Conservation (phyloP, 2,888 invertebrate species). For the Lumbricus terrestris region DNA sequence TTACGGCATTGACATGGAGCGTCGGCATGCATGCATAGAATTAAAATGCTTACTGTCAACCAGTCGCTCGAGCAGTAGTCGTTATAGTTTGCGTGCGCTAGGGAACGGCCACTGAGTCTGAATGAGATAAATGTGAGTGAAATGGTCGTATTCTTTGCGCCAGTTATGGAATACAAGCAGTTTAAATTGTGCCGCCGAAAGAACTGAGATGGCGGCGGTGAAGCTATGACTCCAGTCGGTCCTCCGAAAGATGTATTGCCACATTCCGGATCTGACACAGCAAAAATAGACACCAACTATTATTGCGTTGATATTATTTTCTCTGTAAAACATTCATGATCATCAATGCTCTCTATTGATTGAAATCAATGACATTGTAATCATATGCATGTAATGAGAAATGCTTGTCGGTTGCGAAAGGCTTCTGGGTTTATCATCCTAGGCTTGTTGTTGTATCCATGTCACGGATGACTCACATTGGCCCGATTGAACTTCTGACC, state of each 20-base stretch:
- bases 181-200: not conserved
- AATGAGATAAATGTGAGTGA: not conserved
- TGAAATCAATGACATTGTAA: no score
- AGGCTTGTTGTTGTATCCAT: no score
- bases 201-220: not conserved
- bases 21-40: not conserved
- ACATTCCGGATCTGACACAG: not conserved
- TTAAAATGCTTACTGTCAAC: not conserved
- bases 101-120: not conserved
- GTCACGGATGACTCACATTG: no score
- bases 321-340: no score
- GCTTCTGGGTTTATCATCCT: no score
- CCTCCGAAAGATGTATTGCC: not conserved
- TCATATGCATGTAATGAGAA: no score
- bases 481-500: no score
- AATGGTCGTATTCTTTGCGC: not conserved
- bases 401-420: no score
- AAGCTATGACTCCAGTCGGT: not conserved
- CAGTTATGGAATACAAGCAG: not conserved
- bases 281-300: not conserved
- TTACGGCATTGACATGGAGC: not conserved
- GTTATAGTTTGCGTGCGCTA: no score
- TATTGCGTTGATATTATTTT: no score
- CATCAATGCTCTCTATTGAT: no score
- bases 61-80: not conserved